Base-by-base conservation (phyloP, 2,797 vertebrate genomes). In the Macroramphosus scolopax region DNA sequence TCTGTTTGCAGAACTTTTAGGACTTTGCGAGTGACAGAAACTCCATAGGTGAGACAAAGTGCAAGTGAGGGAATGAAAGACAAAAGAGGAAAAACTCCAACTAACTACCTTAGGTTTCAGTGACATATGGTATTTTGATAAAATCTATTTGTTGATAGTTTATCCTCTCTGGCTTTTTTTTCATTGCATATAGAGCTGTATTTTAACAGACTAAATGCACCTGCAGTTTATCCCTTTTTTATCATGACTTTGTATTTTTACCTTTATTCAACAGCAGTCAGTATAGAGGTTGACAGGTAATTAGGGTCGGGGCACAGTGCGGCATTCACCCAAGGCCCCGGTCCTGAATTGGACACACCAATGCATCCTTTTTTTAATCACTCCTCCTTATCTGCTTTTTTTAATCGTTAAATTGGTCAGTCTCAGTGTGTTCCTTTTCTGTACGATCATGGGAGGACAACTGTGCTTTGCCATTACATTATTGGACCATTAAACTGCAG, bases 401-500 rank as follows among this genome's bases (percentile, higher is more conserved):
- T 87, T 78, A 88, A 88, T 77, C 24, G 42, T 62, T 63, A 74
- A 81, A 86, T 71, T 68, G 62, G 68, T 80, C 61, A 42, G 72
- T 60, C 34, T 75, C 42, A 43, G 47, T 57, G 33, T 56, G 61
- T 66, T 77, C 65, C 74, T 79, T 79, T 81, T 85, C 75, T 85
- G 61, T 66, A 65, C 63, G 71, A 75, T 87, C 77, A 69, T 72
- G 73, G 77, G 75, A 85, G 75, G 82, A 87, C 84, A 83, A 76
- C 74, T 78, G 68, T 78, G 78, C 77, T 82, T 83, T 72, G 74
- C 72, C 84, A 38, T 50, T 77, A 88, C 83, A 83, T 89, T 87
- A 88, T 84, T 84, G 81, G 78, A 84, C 86, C 84, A 89, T 91
- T 91, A 90, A 89, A 88, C 79, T 33, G 34, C 78, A 39, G 60